Base-by-base conservation (phyloP, 1,140 invertebrate species). In the Camponotus pennsylvanicus region DNA sequence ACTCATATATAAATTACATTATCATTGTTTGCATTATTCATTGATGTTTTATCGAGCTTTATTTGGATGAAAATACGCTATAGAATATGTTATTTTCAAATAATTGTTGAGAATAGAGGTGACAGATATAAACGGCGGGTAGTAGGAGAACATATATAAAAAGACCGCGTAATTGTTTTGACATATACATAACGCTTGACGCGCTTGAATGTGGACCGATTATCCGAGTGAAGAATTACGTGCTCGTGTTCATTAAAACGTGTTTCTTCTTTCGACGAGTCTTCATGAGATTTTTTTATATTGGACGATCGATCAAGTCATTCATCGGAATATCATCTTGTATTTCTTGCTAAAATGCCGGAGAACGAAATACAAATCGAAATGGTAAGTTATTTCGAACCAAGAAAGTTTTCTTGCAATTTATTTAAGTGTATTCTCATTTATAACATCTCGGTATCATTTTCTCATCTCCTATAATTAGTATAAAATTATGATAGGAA, bases 311-410 rank as follows among this genome's bases (percentile, higher is more conserved):
- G 3, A 7, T 4, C 8, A n/a, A 2, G 1, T 18, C 27, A 27
- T 27, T 34, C 0, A 13, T 37, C 18, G 8, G 7, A 42, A 32
- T 13, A 34, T 45, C 0, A n/a, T 9, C 5, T 3, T 21, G n/a
- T 18, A 34, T 18, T 7, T 70, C 18, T 37, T 40, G n/a, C 2
- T 15, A 82, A 66, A 57, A 90, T 90, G 89, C 9, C 45, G 13
- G 86, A 75, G 21, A 89, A 88, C 42, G 55, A 27, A 9, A 69
- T 88, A 6, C 71, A 85, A n/a, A 85, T n/a, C 3, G 88, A 90
- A 45, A 34, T 90, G 42, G 89, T 90, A 27, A 90, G 89, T 90
- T 13, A 66, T 59, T 18, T 32, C 3, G 59, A 42, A 13, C 4
- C 7, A 61, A 57, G 1, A 49, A 21, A 64, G 1, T 0, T 0